Percentiles rank a stretch among this genome's conserved stretches.
phyloP scores from a whole-genome alignment of 2,797 vertebrate species.

The Loriculus beryllinus region DNA sequence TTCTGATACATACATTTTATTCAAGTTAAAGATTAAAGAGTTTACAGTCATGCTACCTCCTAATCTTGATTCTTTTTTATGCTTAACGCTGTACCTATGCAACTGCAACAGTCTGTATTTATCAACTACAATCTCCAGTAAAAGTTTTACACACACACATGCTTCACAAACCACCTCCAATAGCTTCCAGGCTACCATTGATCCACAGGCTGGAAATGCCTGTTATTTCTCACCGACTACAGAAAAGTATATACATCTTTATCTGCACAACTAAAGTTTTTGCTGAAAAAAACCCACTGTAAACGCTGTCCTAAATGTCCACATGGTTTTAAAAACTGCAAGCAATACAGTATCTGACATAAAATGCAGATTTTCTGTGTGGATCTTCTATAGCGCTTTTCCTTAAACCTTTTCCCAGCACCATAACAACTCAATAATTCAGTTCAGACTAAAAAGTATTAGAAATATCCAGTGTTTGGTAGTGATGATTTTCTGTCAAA shows the following conservation, averaged over 20 bases:
- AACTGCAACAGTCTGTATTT: not conserved
- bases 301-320: not conserved
- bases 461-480: not conserved
- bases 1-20: not conserved
- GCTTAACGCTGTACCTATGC: not conserved
- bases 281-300: not conserved
- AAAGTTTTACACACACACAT: not conserved
- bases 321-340: not conserved
- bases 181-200: not conserved
- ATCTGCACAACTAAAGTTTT: not conserved
- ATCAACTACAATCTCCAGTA: not conserved
- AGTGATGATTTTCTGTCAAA: not conserved
- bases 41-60: not conserved
- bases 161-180: not conserved
- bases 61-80: not conserved
- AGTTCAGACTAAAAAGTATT: not conserved
- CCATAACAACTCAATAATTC: not conserved
- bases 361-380: not conserved
- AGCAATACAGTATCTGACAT: not conserved
- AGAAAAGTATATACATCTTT: not conserved
- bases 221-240: not conserved
- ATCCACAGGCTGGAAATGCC: not conserved
- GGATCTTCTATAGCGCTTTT: not conserved
- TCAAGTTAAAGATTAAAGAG: not conserved
- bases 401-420: not conserved